Evolutionary conservation across 2,888 invertebrate species (phyloP), one percentile per base, ranked within the genome.

Genomic region (Epinotia brunnichana): DNA sequence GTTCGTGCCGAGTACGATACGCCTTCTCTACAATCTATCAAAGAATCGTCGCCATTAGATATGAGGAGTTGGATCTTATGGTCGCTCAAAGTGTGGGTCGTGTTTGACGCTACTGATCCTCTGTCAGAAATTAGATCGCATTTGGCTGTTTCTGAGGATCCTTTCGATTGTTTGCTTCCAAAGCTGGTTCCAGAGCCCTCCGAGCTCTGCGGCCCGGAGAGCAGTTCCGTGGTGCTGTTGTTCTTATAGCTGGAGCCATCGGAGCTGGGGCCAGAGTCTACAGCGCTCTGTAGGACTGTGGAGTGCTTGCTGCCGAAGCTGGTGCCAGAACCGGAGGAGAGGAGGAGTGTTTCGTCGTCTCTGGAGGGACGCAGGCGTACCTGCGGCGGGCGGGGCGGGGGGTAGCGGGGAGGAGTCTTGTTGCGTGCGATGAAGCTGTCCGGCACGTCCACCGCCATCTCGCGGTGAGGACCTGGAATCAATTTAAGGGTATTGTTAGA

Each of bases 371-470:
- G 91, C 76, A 88, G 88, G 79, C 91, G 92, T 92, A 95, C 95
- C 94, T 95, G 95, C 78, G 95, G 94, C 79, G 95, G 95, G 81
- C 96, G 95, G 69, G 97, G 97, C 63, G 97, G 97, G 76, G 97
- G 97, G 94, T 97, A 98, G 83, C 97, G 95, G 53, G 98, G 98
- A 57, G 98, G 97, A 77, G 97, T 97, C 94, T 98, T 98, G 91
- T 96, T 97, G 83, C 97, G 94, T 79, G 97, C 97, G 85, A 98
- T 96, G 94, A 98, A 98, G 83, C 96, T 96, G 89, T 98, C 98
- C 85, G 99, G 99, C 83, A 98, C 98, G 94, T 99, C 99, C 90
- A 99, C 98, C 88, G 99, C 98, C 97, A 99, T 98, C 95, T 99
- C 99, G 88, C 99, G 96, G 95, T 98, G 98, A 85, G 97, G 97